These are phyloP conservation scores for Edolisoma coerulescens DNA, from an alignment of 2,113 vertebrate species.

Conservation along the genomic window DNA sequence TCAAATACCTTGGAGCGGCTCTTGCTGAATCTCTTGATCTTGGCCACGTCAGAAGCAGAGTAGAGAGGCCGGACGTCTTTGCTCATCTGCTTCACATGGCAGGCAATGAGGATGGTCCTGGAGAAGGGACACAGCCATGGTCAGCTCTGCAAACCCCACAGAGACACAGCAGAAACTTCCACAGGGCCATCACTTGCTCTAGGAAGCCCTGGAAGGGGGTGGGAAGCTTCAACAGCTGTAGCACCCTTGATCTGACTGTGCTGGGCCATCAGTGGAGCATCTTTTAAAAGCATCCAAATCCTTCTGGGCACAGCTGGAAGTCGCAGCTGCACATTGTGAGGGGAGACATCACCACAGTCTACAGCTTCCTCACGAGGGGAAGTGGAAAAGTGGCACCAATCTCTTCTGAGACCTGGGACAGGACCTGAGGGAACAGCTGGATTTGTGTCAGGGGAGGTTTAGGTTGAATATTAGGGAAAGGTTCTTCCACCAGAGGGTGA, in stretches of 20 bases:
- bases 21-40: slow-evolving; percentile 92
- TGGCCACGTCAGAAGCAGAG: slow-evolving; percentile 87
- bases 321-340: background rate
- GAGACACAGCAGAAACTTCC: background rate
- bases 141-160: background rate
- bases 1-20: slow-evolving; percentile 78
- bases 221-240: background rate
- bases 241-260: background rate
- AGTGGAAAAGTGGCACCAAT: background rate
- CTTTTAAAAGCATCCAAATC: background rate
- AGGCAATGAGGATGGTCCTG: slow-evolving; percentile 94
- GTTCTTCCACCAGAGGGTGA: background rate
- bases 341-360: background rate
- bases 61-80: slow-evolving; percentile 85
- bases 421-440: background rate
- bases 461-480: background rate
- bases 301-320: background rate
- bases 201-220: background rate
- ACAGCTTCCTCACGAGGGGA: background rate
- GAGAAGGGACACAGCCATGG: background rate
- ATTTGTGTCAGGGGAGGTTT: background rate
- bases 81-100: slow-evolving; percentile 90
- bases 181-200: background rate
- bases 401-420: background rate
- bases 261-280: background rate